These are phyloP conservation scores for Enteromius anoplus DNA, from an alignment of 2,797 vertebrate genomes.

Conservation along the genomic window DNA sequence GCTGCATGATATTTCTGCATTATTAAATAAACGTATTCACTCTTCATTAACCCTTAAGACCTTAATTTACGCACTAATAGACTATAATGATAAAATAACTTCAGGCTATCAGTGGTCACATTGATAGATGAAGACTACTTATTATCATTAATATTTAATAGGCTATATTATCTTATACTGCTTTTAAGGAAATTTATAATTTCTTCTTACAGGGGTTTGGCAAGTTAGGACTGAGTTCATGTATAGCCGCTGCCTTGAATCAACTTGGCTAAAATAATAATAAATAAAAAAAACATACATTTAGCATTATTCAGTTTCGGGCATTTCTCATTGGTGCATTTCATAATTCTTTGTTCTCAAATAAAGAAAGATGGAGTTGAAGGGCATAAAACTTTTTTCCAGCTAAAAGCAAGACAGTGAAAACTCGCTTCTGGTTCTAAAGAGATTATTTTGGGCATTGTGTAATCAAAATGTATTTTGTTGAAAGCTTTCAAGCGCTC, in stretches of 20 bases:
- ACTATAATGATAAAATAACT: slow-evolving; percentile 79
- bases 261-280: neutral
- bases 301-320: neutral
- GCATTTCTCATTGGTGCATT: neutral
- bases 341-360: slow-evolving; percentile 22
- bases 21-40: slow-evolving; percentile 77
- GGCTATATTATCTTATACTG: slow-evolving; percentile 67
- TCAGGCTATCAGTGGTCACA: slow-evolving; percentile 75
- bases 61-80: slow-evolving; percentile 78
- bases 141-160: slow-evolving; percentile 76
- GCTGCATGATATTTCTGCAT: slow-evolving; percentile 74
- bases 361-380: slow-evolving; percentile 29
- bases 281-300: neutral
- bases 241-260: slow-evolving; percentile 5
- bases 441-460: slow-evolving; percentile 44
- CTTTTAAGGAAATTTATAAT: slow-evolving; percentile 45
- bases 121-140: slow-evolving; percentile 75
- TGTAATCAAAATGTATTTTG: slow-evolving; percentile 48
- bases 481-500: slow-evolving; percentile 37
- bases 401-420: slow-evolving; percentile 32
- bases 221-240: neutral
- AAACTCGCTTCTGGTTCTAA: slow-evolving; percentile 32
- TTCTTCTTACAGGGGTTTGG: slow-evolving; percentile 7
- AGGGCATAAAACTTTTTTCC: slow-evolving; percentile 31
- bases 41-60: slow-evolving; percentile 81